Percentiles rank a stretch among this genome's conserved stretches.
Evolutionary conservation across 2,888 invertebrate species (phyloP).

Genomic region (Alcis repandata): DNA sequence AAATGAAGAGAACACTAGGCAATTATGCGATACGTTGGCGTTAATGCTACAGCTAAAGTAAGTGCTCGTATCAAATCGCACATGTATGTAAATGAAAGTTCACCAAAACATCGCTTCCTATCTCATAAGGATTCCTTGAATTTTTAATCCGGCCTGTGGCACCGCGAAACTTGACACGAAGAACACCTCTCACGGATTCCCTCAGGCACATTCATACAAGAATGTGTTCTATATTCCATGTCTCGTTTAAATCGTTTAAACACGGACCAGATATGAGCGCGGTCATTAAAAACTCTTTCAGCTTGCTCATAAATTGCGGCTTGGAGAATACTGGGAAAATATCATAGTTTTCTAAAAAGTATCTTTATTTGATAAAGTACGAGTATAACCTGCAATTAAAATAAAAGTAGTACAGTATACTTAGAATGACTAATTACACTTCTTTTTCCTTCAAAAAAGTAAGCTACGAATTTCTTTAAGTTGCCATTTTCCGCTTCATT

Average conservation of each 20-base stretch:
- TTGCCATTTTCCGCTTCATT: neutral
- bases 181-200: conserved; percentile 22
- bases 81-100: conserved; percentile 8
- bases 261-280: conserved; percentile 30
- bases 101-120: conserved; percentile 8
- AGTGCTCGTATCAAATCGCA: neutral
- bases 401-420: no score
- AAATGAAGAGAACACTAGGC: no score
- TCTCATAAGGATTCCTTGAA: conserved; percentile 15
- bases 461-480: neutral
- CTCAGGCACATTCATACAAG: conserved; percentile 24
- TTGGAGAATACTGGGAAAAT: neutral
- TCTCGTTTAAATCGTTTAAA: conserved; percentile 22
- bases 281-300: conserved; percentile 34
- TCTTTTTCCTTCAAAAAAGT: neutral
- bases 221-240: conserved; percentile 19
- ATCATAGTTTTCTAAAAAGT: no score
- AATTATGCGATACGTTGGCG: no score
- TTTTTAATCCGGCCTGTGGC: conserved; percentile 23
- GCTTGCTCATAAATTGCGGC: conserved; percentile 3
- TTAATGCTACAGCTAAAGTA: neutral
- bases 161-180: conserved; percentile 23
- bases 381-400: no score
- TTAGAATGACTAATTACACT: no score
- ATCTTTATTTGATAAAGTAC: no score